phyloP scores from a whole-genome alignment of 1,140 invertebrate genomes.

The Planococcus citri region DNA sequence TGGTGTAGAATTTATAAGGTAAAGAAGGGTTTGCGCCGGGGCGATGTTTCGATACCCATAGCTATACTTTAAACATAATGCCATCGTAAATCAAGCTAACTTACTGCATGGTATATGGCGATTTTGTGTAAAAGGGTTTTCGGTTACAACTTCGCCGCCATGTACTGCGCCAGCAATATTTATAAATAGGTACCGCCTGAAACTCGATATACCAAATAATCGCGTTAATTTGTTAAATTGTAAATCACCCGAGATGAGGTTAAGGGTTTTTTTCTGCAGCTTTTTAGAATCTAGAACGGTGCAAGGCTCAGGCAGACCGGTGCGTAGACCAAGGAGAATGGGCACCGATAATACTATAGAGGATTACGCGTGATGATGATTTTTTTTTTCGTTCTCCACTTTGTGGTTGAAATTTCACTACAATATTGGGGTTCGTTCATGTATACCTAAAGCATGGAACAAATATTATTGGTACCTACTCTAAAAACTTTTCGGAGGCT shows the following conservation, averaged over 20 bases:
- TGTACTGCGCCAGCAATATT: neutral
- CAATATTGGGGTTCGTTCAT: too few species aligned
- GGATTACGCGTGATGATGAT: too few species aligned
- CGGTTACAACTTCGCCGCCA: neutral
- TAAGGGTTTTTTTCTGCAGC: too few species aligned
- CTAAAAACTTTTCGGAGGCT: too few species aligned
- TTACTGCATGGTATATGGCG: neutral
- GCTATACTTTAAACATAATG: neutral
- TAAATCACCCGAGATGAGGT: neutral
- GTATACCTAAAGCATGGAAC: too few species aligned
- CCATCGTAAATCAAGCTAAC: neutral
- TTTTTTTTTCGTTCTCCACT: too few species aligned
- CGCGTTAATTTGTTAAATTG: neutral
- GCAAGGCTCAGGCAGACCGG: too few species aligned
- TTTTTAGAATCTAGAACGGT: too few species aligned
- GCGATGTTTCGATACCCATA: constrained; percentile 2
- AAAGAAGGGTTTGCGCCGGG: neutral
- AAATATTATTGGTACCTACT: too few species aligned
- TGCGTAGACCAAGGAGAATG: too few species aligned
- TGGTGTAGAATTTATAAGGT: neutral
- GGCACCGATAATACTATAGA: too few species aligned
- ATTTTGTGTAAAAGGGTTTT: neutral
- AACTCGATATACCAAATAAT: neutral
- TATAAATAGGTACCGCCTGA: neutral
- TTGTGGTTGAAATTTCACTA: too few species aligned